Conservation (phyloP, 2,888 invertebrate species). For the Hemicrepidius hirtus region DNA sequence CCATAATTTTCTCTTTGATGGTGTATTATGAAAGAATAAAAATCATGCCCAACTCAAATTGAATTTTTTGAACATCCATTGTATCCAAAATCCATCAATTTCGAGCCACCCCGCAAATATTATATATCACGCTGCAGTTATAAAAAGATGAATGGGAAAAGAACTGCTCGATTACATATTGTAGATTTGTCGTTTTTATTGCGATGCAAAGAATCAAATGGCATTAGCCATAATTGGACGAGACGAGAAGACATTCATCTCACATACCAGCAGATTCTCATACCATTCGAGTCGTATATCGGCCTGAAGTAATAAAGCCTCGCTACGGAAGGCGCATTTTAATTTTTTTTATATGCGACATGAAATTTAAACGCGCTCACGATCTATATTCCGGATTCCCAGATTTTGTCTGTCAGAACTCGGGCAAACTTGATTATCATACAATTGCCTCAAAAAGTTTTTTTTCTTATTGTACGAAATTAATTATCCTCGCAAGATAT, state of each 20-base stretch:
- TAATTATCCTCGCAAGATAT: conserved; percentile 31
- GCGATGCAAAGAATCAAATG: conserved; percentile 40
- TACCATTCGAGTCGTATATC: conserved; percentile 34
- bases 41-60: too few species aligned
- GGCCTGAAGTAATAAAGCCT: conserved; percentile 46
- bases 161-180: conserved; percentile 29
- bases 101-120: neutral
- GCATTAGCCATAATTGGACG: conserved; percentile 45
- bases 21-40: too few species aligned
- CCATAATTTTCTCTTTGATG: too few species aligned
- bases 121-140: conserved; percentile 6
- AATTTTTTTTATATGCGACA: conserved; percentile 47
- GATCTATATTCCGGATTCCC: conserved; percentile 34
- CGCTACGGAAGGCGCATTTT: conserved; percentile 43
- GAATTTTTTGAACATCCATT: too few species aligned
- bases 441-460: conserved; percentile 20
- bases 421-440: conserved; percentile 32
- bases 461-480: conserved; percentile 17
- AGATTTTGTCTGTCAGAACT: conserved; percentile 29
- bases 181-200: conserved; percentile 20
- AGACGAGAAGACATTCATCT: conserved; percentile 43
- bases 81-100: neutral
- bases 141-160: conserved; percentile 1
- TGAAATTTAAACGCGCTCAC: conserved; percentile 42
- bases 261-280: conserved; percentile 42